phyloP scores from a whole-genome alignment of 2,113 vertebrate species.

The Phalacrocorax pelagicus region DNA sequence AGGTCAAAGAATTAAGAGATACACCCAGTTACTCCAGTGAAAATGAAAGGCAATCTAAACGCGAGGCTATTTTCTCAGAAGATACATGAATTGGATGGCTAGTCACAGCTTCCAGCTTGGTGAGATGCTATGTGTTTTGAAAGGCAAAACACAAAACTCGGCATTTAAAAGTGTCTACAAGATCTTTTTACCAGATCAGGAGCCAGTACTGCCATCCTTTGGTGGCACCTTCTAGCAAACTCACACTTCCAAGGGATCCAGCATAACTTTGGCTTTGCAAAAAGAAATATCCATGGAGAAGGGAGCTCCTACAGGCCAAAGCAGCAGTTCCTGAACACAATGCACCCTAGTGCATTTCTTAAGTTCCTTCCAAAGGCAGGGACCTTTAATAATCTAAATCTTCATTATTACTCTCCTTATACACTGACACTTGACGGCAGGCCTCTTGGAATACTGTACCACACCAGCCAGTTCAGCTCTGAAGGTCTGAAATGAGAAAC shows the following conservation, averaged over 20 bases:
- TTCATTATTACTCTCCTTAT: not conserved
- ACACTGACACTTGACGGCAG: not conserved
- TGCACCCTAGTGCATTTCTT: not conserved
- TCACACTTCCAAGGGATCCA: not conserved
- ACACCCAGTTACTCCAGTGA: not conserved
- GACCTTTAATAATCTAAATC: not conserved
- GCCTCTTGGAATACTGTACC: not conserved
- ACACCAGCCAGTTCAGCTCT: not conserved
- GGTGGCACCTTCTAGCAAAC: not conserved
- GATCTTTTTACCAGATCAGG: not conserved
- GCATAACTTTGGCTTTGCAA: not conserved
- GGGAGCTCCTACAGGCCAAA: not conserved
- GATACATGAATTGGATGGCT: not conserved
- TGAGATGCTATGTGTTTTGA: not conserved
- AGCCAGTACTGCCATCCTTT: not conserved
- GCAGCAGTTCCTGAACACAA: not conserved
- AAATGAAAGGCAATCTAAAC: not conserved
- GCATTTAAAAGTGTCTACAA: not conserved
- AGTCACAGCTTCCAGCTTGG: not conserved
- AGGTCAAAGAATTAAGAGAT: not conserved
- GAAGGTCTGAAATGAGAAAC: not conserved
- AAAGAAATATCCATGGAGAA: not conserved
- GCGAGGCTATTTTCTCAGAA: not conserved
- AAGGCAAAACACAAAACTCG: not conserved
- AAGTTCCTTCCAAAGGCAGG: not conserved